These are phyloP conservation scores for Phthorimaea operculella DNA, from an alignment of 1,140 invertebrate species.

Conservation along the genomic window DNA sequence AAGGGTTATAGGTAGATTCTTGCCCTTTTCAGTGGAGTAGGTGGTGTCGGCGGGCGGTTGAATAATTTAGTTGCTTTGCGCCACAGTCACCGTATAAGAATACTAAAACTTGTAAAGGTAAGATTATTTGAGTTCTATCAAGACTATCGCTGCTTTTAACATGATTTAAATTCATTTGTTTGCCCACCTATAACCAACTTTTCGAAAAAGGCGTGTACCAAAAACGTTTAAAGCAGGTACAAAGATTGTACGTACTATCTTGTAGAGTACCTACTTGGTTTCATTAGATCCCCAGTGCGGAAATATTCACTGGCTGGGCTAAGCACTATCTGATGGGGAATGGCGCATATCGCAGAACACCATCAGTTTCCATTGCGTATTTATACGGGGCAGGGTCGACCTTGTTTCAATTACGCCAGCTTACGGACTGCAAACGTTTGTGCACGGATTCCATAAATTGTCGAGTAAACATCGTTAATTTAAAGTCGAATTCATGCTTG, in stretches of 20 bases:
- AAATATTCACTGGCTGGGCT: too few species aligned
- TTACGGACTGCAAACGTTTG: background rate
- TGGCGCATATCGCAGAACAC: background rate
- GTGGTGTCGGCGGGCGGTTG: constrained; percentile 28
- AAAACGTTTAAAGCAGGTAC: too few species aligned
- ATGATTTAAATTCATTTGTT: constrained; percentile 1
- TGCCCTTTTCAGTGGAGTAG: constrained; percentile 40
- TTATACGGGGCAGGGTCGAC: background rate
- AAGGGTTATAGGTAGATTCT: constrained; percentile 20
- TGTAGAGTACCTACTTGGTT: too few species aligned
- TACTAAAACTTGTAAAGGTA: background rate
- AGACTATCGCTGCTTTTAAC: constrained; percentile 21
- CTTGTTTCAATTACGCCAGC: background rate
- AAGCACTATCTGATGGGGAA: too few species aligned
- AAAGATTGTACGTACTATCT: too few species aligned
- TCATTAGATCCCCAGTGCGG: too few species aligned
- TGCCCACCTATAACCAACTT: background rate
- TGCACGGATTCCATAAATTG: background rate
- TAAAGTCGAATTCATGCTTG: too few species aligned
- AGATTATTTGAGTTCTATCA: too few species aligned
- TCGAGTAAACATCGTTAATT: too few species aligned
- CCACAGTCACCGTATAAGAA: constrained; percentile 12
- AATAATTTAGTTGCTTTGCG: constrained; percentile 40
- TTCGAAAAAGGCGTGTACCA: too few species aligned
- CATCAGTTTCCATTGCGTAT: background rate